Conservation (phyloP, 2,113 vertebrate genomes). For the Chaetops frenatus region DNA sequence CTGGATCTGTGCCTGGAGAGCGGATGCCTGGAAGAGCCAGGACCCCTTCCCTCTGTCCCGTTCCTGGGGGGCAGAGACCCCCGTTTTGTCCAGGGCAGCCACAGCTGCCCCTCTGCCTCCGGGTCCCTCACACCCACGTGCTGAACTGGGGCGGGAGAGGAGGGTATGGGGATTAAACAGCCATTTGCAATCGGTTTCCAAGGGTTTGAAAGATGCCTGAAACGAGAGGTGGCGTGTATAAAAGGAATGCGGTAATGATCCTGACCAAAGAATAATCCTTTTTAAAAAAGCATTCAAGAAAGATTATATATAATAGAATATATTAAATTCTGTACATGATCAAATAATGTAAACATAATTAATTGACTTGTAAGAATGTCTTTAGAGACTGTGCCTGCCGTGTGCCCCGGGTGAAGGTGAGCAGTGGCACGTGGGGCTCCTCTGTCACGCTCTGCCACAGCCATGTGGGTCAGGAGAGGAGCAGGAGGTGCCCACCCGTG, state of each 20-base stretch:
- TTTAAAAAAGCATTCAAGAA: constrained; percentile 58
- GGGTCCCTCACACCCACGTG: not conserved
- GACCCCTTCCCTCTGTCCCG: not conserved
- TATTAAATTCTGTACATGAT: constrained; percentile 67
- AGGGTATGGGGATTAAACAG: not conserved
- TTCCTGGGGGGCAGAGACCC: not conserved
- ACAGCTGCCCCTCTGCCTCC: not conserved
- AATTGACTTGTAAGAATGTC: constrained; percentile 49
- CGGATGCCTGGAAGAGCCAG: not conserved
- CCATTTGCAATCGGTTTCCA: not conserved
- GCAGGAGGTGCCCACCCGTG: not conserved
- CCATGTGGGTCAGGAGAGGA: not conserved
- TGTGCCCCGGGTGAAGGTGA: not conserved
- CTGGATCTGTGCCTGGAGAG: not conserved
- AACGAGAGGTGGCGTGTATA: constrained; percentile 14
- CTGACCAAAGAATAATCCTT: constrained; percentile 41
- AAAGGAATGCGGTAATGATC: not conserved
- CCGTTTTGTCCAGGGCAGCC: not conserved
- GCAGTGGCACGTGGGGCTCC: not conserved
- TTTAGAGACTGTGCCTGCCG: not conserved
- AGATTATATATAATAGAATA: constrained; percentile 62
- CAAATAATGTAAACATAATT: constrained; percentile 67
- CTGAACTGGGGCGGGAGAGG: not conserved
- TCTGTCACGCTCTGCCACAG: not conserved
- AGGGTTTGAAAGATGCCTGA: not conserved